Evolutionary conservation across 1,140 invertebrate genomes (phyloP).

Genomic region (Nasonia vitripennis): DNA sequence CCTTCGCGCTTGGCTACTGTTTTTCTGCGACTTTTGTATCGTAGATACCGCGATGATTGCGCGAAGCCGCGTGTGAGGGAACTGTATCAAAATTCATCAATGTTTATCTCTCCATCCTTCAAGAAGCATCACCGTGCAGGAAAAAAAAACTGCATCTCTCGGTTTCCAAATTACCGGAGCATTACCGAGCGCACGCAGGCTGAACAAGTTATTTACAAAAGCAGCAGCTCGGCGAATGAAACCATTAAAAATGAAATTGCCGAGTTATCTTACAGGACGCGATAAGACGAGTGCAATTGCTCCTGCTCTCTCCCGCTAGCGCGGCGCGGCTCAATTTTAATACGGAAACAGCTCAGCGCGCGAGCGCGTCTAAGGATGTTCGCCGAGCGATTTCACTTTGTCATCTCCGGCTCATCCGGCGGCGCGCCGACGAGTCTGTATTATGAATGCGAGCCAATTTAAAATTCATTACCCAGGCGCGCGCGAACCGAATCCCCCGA

Average conservation of each 20-base stretch:
- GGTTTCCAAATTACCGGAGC: not conserved
- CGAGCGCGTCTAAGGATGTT: constrained; percentile 61
- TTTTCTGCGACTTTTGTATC: not conserved
- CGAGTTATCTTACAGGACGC: not conserved
- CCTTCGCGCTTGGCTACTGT: not conserved
- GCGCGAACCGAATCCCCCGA: constrained; percentile 28
- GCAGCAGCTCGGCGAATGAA: not conserved
- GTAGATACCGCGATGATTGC: too few relatives aligned
- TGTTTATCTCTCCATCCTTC: too few relatives aligned
- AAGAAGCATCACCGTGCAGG: too few relatives aligned
- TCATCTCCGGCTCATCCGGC: constrained; percentile 69
- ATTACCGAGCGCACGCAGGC: not conserved
- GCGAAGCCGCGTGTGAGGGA: not conserved
- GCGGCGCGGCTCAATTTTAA: constrained; percentile 38
- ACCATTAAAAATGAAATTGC: constrained; percentile 36
- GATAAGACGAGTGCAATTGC: constrained; percentile 27
- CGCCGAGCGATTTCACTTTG: constrained; percentile 68
- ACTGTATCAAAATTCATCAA: not conserved
- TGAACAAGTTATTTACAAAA: constrained; percentile 11
- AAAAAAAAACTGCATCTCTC: not conserved
- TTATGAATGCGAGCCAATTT: constrained; percentile 74
- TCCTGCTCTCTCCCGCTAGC: not conserved
- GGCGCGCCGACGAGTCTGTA: constrained; percentile 64
- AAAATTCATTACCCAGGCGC: constrained; percentile 72
- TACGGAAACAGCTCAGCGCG: constrained; percentile 33